These are phyloP conservation scores for Eledona agricola DNA, from an alignment of 2,888 invertebrate genomes.

Conservation along the genomic window DNA sequence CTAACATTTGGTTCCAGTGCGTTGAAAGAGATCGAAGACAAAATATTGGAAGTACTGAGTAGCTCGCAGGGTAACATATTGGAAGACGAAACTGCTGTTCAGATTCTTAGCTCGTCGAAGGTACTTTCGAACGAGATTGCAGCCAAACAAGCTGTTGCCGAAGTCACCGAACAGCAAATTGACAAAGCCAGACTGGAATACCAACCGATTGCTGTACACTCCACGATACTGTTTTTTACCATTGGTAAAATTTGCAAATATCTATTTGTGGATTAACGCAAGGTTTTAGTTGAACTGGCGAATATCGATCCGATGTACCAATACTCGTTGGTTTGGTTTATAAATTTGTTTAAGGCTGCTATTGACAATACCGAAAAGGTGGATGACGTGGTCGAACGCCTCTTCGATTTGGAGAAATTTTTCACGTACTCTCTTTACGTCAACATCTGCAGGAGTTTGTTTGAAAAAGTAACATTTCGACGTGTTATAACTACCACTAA, in stretches of 20 bases:
- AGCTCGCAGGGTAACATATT: constrained; percentile 80
- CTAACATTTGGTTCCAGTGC: constrained; percentile 62
- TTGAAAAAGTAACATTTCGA: constrained; percentile 76
- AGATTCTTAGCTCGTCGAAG: constrained; percentile 90
- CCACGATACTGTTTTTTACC: constrained; percentile 90
- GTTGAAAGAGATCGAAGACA: constrained; percentile 88
- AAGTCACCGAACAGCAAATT: constrained; percentile 89
- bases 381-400: constrained; percentile 80
- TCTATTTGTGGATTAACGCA: not conserved
- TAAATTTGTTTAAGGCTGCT: constrained; percentile 83
- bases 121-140: constrained; percentile 89
- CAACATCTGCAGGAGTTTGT: constrained; percentile 92
- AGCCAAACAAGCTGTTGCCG: constrained; percentile 88
- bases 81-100: constrained; percentile 92
- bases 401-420: constrained; percentile 77
- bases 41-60: constrained; percentile 82
- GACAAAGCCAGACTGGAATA: constrained; percentile 86
- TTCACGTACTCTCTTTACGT: constrained; percentile 91
- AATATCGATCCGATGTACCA: constrained; percentile 98
- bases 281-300: constrained; percentile 76
- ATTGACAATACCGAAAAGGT: constrained; percentile 87
- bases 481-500: not conserved
- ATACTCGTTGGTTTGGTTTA: constrained; percentile 94
- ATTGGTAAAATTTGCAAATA: constrained; percentile 74
- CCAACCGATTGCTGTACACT: constrained; percentile 89